Base-by-base conservation (phyloP, 2,888 invertebrate species). In the Zaprionus obscuricornis region DNA sequence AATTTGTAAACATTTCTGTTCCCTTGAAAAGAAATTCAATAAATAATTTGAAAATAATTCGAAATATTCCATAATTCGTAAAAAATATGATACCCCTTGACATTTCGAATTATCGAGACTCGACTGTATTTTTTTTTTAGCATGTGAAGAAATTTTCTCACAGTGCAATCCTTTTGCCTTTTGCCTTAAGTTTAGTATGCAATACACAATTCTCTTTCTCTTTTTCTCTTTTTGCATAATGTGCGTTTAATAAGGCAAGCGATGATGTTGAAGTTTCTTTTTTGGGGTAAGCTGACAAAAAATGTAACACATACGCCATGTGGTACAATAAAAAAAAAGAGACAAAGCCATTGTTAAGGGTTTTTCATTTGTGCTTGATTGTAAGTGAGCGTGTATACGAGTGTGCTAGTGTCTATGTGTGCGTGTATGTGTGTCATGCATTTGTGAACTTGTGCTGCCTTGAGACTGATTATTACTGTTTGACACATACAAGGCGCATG, bases 391-490 rank as follows among this genome's bases (percentile, higher is more conserved):
- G 14, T 20, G 37, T 0, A 18, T 29, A 20, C 13, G 16, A 11
- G 33, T 18, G 18, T 13, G 24, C 6, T 1, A 3, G 39, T 10
- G 22, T 16, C 20, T 27, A 18, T 39, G 17, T 13, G 26, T 42
- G 37, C 11, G 55, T 36, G 49, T 13, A 40, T 26, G 36, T 24
- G 27, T 17, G 78, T 13, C 37, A 22, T 63, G 62, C 63, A 56
- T 66, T n/a, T 83, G 77, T 81, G 58, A 73, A 66, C 59, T 55
- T 57, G 18, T 40, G 54, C 50, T 63, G 85, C 75, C 78, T 77
- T 69, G 74, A 46, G 64, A 73, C 77, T 74, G 85, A 78, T 85
- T 85, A 85, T 85, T 85, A 78, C 79, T 65, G 71, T 67, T 78
- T 77, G 85, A 66, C 85, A 77, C 85, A 76, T 69, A 59, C n/a